Evolutionary conservation across 2,113 vertebrate genomes (phyloP), one percentile per base, ranked within the genome.

Genomic region (Capricornis sumatraensis): DNA sequence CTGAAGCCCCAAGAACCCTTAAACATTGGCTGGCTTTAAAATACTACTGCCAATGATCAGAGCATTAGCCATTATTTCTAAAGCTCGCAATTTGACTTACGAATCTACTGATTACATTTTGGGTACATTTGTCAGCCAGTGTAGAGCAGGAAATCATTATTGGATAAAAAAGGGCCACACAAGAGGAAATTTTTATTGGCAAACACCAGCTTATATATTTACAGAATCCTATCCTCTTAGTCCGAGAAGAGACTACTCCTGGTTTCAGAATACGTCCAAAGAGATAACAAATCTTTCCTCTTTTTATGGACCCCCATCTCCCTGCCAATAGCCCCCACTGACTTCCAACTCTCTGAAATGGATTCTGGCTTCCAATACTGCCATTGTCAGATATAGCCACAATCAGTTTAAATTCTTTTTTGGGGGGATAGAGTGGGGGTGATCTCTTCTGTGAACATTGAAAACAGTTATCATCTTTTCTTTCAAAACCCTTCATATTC

Each of bases 91-190:
- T 97, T 95, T 95, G 94, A 97, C 95, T 96, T 96, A 62, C 0
- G 78, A 96, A 86, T 92, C 93, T 95, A 62, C 86, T 81, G 95
- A 97, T 97, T 97, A 95, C 89, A 94, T 97, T 98, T 96, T 95
- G 93, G 96, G 82, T 91, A 95, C 50, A 81, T 96, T 97, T 97
- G 83, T 93, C 95, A 97, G 95, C 89, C 93, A 87, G 64, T 89
- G 82, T 57, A 87, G 95, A 98, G 64, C 96, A 97, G 97, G 97
- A 97, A 98, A 92, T 97, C 97, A 97, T 98, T 97, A 98, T 71
- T 98, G 97, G 97, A 97, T 98, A 93, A 96, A 91, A 94, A 97
- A 89, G 97, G 97, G 98, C 97, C 97, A 98, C 98, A 97, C 96
- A 97, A 83, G 96, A 98, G 97, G 97, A 98, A 98, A 97, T 98